These are phyloP conservation scores for Erinaceus europaeus DNA, from an alignment of 2,113 vertebrate genomes.

Conservation along the genomic window DNA sequence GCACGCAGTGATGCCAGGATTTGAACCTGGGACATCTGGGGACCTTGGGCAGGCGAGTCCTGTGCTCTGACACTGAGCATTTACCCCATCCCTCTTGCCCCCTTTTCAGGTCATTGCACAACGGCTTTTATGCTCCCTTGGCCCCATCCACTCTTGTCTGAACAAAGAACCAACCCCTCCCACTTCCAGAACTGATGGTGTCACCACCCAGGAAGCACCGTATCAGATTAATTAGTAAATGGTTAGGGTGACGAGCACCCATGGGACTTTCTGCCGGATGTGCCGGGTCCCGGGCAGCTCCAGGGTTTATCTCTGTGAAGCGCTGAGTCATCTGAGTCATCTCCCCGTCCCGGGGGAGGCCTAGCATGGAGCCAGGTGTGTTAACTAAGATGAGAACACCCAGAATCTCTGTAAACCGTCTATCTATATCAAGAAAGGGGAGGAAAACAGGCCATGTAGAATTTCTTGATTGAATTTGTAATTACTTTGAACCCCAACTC, in stretches of 20 bases:
- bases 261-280: neutral
- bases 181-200: neutral
- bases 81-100: neutral
- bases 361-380: slow-evolving; percentile 10
- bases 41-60: no score
- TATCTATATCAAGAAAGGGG: no score
- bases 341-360: neutral
- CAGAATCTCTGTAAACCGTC: neutral
- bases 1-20: no score
- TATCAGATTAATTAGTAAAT: neutral
- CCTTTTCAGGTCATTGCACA: neutral
- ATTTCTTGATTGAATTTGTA: neutral
- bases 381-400: neutral
- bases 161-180: no score
- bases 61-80: no score
- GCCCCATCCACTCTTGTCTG: no score
- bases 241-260: neutral
- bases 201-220: neutral
- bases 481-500: neutral
- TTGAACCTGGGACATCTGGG: no score
- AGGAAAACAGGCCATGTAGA: neutral
- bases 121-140: neutral
- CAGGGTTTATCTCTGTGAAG: neutral
- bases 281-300: neutral
- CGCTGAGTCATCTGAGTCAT: neutral